Evolutionary conservation across 2,888 invertebrate genomes (phyloP).

Genomic region (Heteropelma amictum): DNA sequence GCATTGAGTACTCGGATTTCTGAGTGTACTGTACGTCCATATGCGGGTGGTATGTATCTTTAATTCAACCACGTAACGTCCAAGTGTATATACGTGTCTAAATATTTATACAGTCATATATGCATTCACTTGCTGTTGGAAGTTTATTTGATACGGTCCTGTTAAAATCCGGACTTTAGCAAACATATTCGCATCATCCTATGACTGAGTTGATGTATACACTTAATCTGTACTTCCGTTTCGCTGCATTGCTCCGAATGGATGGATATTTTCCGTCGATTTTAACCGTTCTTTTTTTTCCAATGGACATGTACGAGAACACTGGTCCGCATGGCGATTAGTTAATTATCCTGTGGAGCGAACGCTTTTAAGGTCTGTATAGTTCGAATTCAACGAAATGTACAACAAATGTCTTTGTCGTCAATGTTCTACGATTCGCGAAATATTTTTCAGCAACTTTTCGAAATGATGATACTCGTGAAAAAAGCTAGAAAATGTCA

Average conservation of each 20-base stretch:
- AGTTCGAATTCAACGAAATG: too few species aligned
- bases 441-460: too few species aligned
- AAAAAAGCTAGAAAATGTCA: too few species aligned
- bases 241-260: background rate
- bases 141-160: constrained; percentile 25
- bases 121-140: constrained; percentile 7
- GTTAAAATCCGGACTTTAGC: constrained; percentile 32
- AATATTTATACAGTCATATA: background rate
- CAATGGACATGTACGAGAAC: too few species aligned
- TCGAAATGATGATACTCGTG: too few species aligned
- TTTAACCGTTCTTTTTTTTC: too few species aligned
- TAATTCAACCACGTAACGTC: background rate
- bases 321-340: too few species aligned
- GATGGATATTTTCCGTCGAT: background rate
- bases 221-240: constrained; percentile 7
- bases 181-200: constrained; percentile 17
- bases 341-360: too few species aligned
- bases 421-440: too few species aligned
- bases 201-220: background rate
- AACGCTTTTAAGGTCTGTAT: too few species aligned
- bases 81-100: background rate
- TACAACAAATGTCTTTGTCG: too few species aligned
- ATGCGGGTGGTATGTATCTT: background rate
- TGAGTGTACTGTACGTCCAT: background rate
- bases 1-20: constrained; percentile 30